These are phyloP conservation scores for Nebria brevicollis DNA, from an alignment of 2,888 invertebrate genomes.

Conservation along the genomic window DNA sequence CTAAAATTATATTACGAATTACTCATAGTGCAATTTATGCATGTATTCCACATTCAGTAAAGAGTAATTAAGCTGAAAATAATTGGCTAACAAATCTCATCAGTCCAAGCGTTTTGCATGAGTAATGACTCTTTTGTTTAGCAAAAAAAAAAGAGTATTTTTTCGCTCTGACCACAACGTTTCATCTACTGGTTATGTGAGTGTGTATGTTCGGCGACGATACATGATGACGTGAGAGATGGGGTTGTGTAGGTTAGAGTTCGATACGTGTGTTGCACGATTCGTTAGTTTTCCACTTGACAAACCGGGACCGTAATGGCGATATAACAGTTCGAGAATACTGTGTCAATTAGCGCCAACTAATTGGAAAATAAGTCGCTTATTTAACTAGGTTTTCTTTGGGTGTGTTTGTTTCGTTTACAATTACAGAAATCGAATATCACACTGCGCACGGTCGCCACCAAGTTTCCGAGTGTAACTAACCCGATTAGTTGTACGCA, in stretches of 20 bases:
- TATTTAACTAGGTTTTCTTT: conserved; percentile 45
- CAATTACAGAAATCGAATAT: background rate
- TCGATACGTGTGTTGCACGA: conserved; percentile 42
- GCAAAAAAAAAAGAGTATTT: conserved; percentile 21
- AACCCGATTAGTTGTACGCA: background rate
- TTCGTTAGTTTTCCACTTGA: conserved; percentile 44
- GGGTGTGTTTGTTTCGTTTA: conserved; percentile 4
- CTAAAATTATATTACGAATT: conserved; percentile 19
- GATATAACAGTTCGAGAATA: conserved; percentile 40
- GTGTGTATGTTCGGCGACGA: background rate
- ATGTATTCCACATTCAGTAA: conserved; percentile 32
- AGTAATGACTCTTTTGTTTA: conserved; percentile 31
- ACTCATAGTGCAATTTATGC: conserved; percentile 30
- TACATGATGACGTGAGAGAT: conserved; percentile 3
- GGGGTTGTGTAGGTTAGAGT: conserved; percentile 21
- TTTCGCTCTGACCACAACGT: conserved; percentile 12
- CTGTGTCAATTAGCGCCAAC: conserved; percentile 43
- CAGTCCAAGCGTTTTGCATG: conserved; percentile 39
- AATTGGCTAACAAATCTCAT: conserved; percentile 44
- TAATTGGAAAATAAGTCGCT: conserved; percentile 46
- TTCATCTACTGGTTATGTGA: background rate
- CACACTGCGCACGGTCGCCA: background rate
- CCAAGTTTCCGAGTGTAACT: background rate
- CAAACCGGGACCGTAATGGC: conserved; percentile 43
- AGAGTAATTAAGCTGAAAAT: conserved; percentile 44